A percentile compares a stretch with the other conserved stretches of the same genome.
Evolutionary conservation across 2,888 invertebrate species (phyloP).

Genomic region (Lithodes maja): DNA sequence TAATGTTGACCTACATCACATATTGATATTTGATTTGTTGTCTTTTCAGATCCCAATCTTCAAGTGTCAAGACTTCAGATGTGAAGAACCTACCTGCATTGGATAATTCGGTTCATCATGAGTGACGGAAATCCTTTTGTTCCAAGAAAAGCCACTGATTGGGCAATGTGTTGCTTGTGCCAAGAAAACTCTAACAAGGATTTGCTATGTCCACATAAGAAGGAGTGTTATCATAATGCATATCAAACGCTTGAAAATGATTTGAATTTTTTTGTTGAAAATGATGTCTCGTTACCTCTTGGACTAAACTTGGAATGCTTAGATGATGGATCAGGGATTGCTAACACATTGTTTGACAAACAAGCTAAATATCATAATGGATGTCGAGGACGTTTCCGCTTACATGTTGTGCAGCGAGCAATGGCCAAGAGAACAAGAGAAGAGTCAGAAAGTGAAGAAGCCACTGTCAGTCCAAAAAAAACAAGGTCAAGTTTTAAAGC

Average conservation of each 20-base stretch:
- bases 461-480: neutral
- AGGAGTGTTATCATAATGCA: neutral
- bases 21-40: too few species aligned
- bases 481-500: neutral
- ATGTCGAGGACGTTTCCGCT: neutral
- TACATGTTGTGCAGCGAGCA: neutral
- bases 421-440: neutral
- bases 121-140: neutral
- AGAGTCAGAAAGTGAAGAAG: neutral
- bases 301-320: neutral
- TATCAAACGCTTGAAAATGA: neutral
- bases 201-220: neutral
- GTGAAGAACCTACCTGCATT: too few species aligned
- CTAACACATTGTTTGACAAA: constrained; percentile 6
- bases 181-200: neutral
- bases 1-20: too few species aligned
- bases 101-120: neutral
- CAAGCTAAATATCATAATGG: neutral
- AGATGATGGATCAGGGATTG: neutral
- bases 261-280: neutral
- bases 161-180: constrained; percentile 1
- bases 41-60: too few species aligned
- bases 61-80: too few species aligned
- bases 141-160: constrained; percentile 12
- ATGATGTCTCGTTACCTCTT: neutral